Evolutionary conservation across 1,140 invertebrate species (phyloP).

Genomic region (Plutomurus gul): DNA sequence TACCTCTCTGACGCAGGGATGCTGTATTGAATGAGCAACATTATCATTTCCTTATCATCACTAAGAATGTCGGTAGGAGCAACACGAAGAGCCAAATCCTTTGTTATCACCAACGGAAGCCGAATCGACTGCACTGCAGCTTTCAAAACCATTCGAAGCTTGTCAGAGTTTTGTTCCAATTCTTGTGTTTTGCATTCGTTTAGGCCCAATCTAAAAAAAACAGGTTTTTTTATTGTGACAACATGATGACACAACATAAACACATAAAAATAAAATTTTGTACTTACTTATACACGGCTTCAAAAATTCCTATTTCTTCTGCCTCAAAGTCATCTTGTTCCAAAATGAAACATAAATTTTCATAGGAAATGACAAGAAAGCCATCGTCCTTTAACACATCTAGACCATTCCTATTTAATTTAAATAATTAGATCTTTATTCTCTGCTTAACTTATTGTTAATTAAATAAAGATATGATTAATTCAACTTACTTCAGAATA

Average conservation of each 20-base stretch:
- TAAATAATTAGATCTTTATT: too few species aligned
- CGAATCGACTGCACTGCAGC: constrained; percentile 13
- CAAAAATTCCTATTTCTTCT: constrained; percentile 33
- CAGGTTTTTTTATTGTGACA: too few species aligned
- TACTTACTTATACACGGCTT: constrained; percentile 33
- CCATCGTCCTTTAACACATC: constrained; percentile 39
- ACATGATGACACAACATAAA: too few species aligned
- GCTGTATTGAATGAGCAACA: constrained; percentile 37
- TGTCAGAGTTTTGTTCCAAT: constrained; percentile 33
- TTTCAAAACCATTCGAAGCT: constrained; percentile 34
- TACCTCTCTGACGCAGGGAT: constrained; percentile 33
- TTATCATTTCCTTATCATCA: constrained; percentile 42
- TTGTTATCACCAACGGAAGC: constrained; percentile 33
- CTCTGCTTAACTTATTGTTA: neutral
- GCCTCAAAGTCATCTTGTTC: constrained; percentile 42
- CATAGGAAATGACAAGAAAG: constrained; percentile 32
- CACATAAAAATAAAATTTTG: too few species aligned
- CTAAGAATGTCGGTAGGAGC: constrained; percentile 37
- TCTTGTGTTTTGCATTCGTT: constrained; percentile 42
- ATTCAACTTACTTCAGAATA: constrained; percentile 32
- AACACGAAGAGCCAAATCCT: constrained; percentile 37
- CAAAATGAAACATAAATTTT: constrained; percentile 33
- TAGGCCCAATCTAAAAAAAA: constrained; percentile 21
- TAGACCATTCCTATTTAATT: constrained; percentile 12
- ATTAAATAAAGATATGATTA: neutral